These are phyloP conservation scores for Megalurothrips usitatus DNA, from an alignment of 2,888 invertebrate species.

Conservation along the genomic window DNA sequence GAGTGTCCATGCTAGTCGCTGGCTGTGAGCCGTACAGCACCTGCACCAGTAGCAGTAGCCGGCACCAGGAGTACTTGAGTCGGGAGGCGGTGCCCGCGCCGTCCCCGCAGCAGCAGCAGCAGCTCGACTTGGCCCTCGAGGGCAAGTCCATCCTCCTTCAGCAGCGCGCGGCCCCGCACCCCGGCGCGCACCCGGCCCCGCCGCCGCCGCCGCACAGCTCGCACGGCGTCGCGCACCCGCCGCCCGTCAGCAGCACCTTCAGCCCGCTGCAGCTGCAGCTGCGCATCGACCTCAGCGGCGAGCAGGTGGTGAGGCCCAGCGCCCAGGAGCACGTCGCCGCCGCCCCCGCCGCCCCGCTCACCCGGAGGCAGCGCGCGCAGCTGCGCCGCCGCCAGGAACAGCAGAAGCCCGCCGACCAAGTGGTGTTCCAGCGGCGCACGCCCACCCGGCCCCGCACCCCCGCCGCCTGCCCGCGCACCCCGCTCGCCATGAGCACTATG, in stretches of 20 bases:
- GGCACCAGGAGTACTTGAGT: background rate
- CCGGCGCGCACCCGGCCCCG: background rate
- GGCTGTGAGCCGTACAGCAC: background rate
- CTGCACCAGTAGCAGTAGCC: conserved; percentile 21
- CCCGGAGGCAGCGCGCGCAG: conserved; percentile 3
- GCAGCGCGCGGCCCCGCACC: conserved; percentile 8
- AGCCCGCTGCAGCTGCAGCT: conserved; percentile 23
- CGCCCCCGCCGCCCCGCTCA: background rate
- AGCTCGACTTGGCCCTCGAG: background rate
- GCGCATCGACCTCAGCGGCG: background rate
- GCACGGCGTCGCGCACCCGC: background rate
- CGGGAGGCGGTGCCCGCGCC: background rate
- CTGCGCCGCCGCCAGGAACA: conserved; percentile 18
- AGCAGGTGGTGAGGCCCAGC: conserved; percentile 4
- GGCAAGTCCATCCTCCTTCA: conserved; percentile 11
- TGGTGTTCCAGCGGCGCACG: conserved; percentile 14
- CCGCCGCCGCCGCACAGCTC: background rate
- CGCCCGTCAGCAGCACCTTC: background rate
- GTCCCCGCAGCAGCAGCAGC: background rate
- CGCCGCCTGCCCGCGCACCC: conserved; percentile 17
- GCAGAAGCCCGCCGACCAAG: conserved; percentile 20
- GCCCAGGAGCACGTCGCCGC: background rate
- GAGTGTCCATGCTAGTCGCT: conserved; percentile 14
- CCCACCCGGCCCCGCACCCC: background rate
- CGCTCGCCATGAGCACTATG: conserved; percentile 21